phyloP scores from a whole-genome alignment of 2,797 vertebrate species.

The Kryptopterus vitreolus region DNA sequence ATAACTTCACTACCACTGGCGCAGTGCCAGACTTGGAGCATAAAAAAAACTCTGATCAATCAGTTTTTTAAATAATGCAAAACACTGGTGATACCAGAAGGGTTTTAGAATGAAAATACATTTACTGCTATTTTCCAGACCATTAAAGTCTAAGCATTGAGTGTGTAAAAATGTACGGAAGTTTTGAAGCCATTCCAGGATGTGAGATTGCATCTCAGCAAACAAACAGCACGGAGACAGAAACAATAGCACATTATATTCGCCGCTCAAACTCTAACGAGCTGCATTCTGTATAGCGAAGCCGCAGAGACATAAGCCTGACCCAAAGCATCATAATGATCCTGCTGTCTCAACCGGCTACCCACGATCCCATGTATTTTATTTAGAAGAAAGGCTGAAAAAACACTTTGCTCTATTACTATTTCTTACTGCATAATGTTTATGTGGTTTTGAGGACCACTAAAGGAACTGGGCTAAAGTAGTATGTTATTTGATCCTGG shows the following conservation, averaged over 20 bases:
- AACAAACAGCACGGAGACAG: conserved; percentile 51
- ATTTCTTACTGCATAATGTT: conserved; percentile 48
- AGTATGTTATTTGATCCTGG: conserved; percentile 45
- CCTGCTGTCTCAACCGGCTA: conserved; percentile 38
- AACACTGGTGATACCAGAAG: conserved; percentile 39
- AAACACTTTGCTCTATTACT: conserved; percentile 49
- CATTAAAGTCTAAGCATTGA: conserved; percentile 58
- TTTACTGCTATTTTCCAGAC: conserved; percentile 59
- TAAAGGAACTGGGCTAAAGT: conserved; percentile 37
- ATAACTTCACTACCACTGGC: neutral
- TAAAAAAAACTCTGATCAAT: conserved; percentile 23
- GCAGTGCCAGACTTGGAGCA: neutral
- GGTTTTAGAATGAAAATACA: conserved; percentile 54
- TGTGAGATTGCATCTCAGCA: conserved; percentile 58
- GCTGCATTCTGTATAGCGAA: conserved; percentile 51
- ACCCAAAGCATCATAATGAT: conserved; percentile 51
- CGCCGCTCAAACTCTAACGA: conserved; percentile 52
- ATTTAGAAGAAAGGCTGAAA: conserved; percentile 51
- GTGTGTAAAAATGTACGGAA: conserved; percentile 59
- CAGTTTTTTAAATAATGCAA: conserved; percentile 6
- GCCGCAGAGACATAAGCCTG: conserved; percentile 50
- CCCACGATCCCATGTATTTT: conserved; percentile 46
- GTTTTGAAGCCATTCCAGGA: conserved; percentile 60
- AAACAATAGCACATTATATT: conserved; percentile 65
- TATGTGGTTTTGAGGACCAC: conserved; percentile 52